Base-by-base conservation (phyloP, 64 coral and sea anemone species). In the Montipora cactus region DNA sequence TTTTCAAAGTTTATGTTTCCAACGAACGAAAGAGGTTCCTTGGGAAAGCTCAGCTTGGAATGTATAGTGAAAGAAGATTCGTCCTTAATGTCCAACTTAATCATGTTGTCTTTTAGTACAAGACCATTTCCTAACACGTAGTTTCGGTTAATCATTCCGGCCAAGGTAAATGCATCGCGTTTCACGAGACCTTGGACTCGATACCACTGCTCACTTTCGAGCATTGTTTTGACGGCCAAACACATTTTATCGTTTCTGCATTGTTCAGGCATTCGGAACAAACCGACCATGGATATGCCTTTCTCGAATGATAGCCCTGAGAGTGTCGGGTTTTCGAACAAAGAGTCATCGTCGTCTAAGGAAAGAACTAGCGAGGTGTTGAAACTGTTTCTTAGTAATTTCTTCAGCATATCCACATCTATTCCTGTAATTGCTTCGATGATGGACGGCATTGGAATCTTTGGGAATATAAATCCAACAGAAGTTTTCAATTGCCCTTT, bases 371-470 rank as follows among this genome's bases (percentile, higher is more conserved):
- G 74, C 28, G 98, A 94, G 0, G 89, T 93, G 79, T 99, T 99
- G 23, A 82, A 92, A 23, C 98, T 99, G 25, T 92, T 99, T 2
- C 82, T 84, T 20, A 99, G 85, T 77, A 99, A 64, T 85, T 76
- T 92, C n/a, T 75, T 89, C 57, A 94, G 46, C 8, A 89, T 94
- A 10, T 79, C 91, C 13, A 89, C 82, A 28, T 94, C 92, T 53
- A 94, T 96, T 14, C 96, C 96, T n/a, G 95, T 96, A 4, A 99
- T 21, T 7, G 98, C 95, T 44, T 99, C 93, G 8, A 99, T 92
- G 19, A 96, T 80, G 64, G 87, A 99, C 66, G 93, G 90, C 84
- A 96, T 85, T 12, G 98, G 90, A n/a, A 99, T 96, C 53, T 96
- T 96, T 16, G 95, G 77, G 62, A 99, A 99, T 18, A 96, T 89